Conservation (phyloP, 2,797 vertebrate species). For the Helicolenus hilgendorfi region DNA sequence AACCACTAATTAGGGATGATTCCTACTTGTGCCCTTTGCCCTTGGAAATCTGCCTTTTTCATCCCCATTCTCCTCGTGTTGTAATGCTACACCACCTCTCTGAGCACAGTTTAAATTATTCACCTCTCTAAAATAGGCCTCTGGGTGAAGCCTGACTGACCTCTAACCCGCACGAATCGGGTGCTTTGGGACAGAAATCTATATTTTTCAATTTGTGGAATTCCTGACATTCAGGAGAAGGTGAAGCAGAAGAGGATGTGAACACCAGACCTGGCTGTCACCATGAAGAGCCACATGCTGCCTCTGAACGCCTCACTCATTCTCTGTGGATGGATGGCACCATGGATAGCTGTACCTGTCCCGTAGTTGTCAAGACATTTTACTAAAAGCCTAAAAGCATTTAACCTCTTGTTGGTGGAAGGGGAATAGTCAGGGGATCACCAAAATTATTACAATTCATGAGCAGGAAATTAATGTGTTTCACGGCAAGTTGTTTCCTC, state of each 20-base stretch:
- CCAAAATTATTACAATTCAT: background rate
- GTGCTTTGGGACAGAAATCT: conserved; percentile 59
- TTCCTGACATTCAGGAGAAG: conserved; percentile 34
- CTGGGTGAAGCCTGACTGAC: conserved; percentile 74
- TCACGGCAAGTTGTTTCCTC: background rate
- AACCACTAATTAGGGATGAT: conserved; percentile 85
- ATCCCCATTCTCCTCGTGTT: conserved; percentile 58
- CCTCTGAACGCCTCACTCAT: background rate
- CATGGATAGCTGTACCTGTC: background rate
- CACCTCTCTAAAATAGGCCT: conserved; percentile 79
- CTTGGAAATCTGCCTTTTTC: conserved; percentile 81
- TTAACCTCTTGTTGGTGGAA: background rate
- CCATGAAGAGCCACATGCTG: background rate
- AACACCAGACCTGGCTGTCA: background rate
- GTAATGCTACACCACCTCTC: conserved; percentile 77
- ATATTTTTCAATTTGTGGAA: conserved; percentile 76
- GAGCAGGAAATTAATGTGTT: background rate
- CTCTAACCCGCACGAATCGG: conserved; percentile 69
- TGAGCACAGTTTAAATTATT: conserved; percentile 84
- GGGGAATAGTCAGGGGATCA: too few relatives aligned
- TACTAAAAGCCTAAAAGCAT: background rate
- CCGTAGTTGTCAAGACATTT: background rate
- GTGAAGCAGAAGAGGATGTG: conserved; percentile 11
- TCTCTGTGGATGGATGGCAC: background rate
- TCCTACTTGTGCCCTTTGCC: conserved; percentile 82